Base-by-base conservation (phyloP, 2,113 vertebrate species). In the Mugil cephalus region DNA sequence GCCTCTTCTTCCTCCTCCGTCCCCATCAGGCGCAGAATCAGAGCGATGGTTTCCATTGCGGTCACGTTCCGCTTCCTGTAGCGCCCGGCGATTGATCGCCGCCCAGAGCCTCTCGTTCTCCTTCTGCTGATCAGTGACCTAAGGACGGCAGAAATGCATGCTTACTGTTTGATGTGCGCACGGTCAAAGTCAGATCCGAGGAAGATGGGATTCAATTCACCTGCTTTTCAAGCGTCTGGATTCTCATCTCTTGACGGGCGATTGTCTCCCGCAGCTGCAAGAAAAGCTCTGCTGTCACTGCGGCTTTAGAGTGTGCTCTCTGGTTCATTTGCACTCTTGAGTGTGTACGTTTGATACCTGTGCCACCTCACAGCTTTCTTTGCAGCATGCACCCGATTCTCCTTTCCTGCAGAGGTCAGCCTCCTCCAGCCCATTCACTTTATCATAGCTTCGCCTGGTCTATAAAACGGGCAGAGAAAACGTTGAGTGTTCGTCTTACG, bases 141-240 rank as follows among this genome's bases (percentile, higher is more conserved):
- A 24, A 0, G 77, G 40, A 34, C 9, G 10, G 5, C 17, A 61
- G 36, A 36, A 65, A 48, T 0, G 30, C 14, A 21, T 1, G 17
- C 51, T 15, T 1, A 6, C 8, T 10, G 52, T 66, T 30, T 40
- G 14, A 54, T 2, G 10, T 0, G 2, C 19, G 30, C 36, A 17
- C 10, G 21, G 42, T 39, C 7, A 7, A 53, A 21, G 24, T 18
- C 34, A 8, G 17, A 39, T 69, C 6, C 14, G 13, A 63, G n/a
- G 47, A 1, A 0, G 7, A 19, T 12, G 1, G 35, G n/a, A 35
- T 24, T 12, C 17, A 62, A 12, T 77, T 85, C 18, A 95, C 95
- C 91, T 94, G 93, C 65, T 91, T 91, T 80, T 95, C 93, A 11
- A 95, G 90, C 71, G 67, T 83, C 75, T 93, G 88, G 38, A 95